Evolutionary conservation across 2,888 invertebrate genomes (phyloP).

Genomic region (Polyploca ridens): DNA sequence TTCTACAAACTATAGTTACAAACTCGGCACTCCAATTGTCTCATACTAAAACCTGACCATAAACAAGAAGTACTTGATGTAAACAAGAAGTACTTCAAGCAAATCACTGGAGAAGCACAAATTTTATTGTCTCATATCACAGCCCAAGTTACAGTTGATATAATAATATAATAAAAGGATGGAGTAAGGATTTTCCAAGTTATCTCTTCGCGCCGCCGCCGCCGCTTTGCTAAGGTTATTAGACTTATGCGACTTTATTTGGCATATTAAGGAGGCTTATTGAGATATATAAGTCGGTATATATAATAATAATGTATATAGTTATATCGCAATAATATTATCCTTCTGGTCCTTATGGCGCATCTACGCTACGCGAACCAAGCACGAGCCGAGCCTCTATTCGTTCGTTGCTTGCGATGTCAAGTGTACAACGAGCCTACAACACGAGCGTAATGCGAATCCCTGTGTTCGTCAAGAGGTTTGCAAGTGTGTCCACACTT

Average conservation of each 20-base stretch:
- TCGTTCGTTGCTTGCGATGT: no score
- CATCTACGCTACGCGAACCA: no score
- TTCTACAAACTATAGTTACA: no score
- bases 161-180: neutral
- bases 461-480: no score
- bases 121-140: slow-evolving; percentile 1
- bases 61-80: neutral
- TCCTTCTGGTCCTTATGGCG: no score
- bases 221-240: neutral
- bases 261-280: neutral
- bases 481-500: no score
- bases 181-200: neutral
- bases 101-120: neutral
- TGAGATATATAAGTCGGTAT: neutral
- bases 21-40: neutral
- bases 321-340: no score
- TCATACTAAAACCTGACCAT: neutral
- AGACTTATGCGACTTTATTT: neutral
- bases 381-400: no score
- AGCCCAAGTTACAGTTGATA: neutral
- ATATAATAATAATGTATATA: no score
- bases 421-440: no score
- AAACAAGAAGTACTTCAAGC: neutral
- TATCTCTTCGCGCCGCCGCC: neutral
- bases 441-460: no score